Evolutionary conservation across 2,797 vertebrate species (phyloP), one percentile per base, ranked within the genome.

Genomic region (Channallabes apus): DNA sequence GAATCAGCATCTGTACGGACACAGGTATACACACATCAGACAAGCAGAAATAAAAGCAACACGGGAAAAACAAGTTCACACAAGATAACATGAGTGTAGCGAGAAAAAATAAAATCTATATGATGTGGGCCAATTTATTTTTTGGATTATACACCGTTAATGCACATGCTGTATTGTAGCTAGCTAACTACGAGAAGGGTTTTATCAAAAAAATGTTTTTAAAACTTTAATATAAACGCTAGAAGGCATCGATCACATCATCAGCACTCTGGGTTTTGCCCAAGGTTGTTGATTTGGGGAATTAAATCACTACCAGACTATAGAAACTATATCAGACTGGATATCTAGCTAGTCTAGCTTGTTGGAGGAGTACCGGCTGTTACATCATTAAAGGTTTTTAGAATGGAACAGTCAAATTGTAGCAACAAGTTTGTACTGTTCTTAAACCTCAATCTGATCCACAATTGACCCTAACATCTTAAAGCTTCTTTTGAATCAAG

Each of bases 1-100:
- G 93, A 95, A 89, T 96, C 95, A 93, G 95, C 93, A 95, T 95
- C 95, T 95, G 95, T 92, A 90, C 94, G 95, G 85, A 94, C 94
- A 94, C 93, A 95, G 92, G 94, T 89, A 94, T 88, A 93, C 73
- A 86, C 86, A 88, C 77, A 80, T 88, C 86, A 92, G 82, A 59
- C 64, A 59, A 85, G 82, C 80, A 83, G 51, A n/a, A 54, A 71
- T 24, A 78, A 80, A 62, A 38, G 35, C 35, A 64, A n/a, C 38
- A 84, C 69, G 87, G 38, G 90, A 80, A 82, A 78, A 89, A 67
- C 29, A 38, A 86, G 58, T 84, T 85, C 73, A 54, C 59, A 83
- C 80, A 35, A 27, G 17, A 6, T 0, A 67, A 46, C 46, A 22
- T 8, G 4, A 38, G 9, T 35, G 35, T 11, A 27, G 17, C 20